Base-by-base conservation (phyloP, 2,888 invertebrate species). In the Cosmia trapezina region DNA sequence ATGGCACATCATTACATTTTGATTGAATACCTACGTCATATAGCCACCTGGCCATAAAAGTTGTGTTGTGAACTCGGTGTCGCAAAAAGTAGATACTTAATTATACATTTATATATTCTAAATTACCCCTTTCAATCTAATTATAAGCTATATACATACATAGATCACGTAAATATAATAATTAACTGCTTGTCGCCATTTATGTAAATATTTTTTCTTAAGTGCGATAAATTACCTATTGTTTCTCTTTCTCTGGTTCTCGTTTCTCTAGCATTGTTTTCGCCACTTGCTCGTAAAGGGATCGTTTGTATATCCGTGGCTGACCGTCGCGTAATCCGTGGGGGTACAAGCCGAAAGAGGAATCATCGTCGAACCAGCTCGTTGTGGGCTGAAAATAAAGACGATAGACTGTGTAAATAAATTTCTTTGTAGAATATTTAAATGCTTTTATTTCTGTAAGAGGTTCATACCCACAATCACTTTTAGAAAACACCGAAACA, bases 301-400 rank as follows among this genome's bases (percentile, higher is more conserved):
- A 94, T n/a, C 96, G 90, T 81, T 96, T 96, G 90, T 95, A 96
- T 78, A 96, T 96, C 45, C 96, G 90, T 0, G 95, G 94, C 76
- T 96, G 96, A 0, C 90, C 91, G 54, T 91, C 91, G 54, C 91
- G 89, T 2, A 90, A 83, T 0, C 90, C 90, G 73, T 91, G 92
- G 0, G 93, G 92, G 79, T 93, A 92, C 41, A 89, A 33, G 0
- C 92, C 92, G 81, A 93, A 93, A 3, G 89, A 66, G 1, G 88
- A 72, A 71, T 93, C 93, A 33, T 94, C 94, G 80, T 95, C 95
- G 85, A 93, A 95, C 95, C 95, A 96, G 74, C 87, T 93, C 1
- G 92, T 90, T 7, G 91, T 92, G 0, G 94, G 95, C 96, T 96
- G 93, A 4, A 91, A 93, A 54, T 4, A 12, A 41, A 54, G 0